Percentiles rank a stretch among this genome's conserved stretches.
Evolutionary conservation across 2,797 vertebrate genomes (phyloP).

Genomic region (Potorous gilbertii): DNA sequence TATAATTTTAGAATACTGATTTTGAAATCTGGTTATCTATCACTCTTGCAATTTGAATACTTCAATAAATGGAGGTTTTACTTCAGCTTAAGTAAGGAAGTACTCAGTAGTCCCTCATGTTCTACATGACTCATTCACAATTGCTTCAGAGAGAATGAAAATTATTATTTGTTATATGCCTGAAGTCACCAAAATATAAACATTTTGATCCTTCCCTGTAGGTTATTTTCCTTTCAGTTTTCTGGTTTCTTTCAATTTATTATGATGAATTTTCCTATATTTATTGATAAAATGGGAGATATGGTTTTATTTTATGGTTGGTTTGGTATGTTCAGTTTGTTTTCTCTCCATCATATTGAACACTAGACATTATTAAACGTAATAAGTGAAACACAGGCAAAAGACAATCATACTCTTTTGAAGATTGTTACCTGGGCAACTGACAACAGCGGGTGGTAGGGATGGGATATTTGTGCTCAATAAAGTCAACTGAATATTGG

Average conservation of each 20-base stretch:
- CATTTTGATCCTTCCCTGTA: no score
- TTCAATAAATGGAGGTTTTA: not conserved
- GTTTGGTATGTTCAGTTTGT: not conserved
- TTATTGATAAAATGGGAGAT: not conserved
- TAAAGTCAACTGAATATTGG: not conserved
- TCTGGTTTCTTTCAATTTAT: not conserved
- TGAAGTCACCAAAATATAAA: not conserved
- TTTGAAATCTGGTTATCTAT: not conserved
- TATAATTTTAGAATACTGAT: not conserved
- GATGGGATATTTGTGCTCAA: not conserved
- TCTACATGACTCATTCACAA: not conserved
- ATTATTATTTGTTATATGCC: not conserved
- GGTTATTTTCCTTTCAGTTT: not conserved
- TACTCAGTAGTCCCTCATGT: not conserved
- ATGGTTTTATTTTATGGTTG: not conserved
- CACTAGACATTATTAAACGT: not conserved
- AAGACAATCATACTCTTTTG: not conserved
- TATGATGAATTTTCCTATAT: not conserved
- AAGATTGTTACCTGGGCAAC: not conserved
- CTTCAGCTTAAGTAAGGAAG: not conserved
- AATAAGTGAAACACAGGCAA: not conserved
- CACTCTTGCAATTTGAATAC: not conserved
- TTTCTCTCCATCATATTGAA: not conserved
- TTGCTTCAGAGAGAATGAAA: not conserved
- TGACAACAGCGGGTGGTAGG: not conserved